Evolutionary conservation across 2,797 vertebrate genomes (phyloP), one percentile per base, ranked within the genome.

Genomic region (Chelidonichthys spinosus): DNA sequence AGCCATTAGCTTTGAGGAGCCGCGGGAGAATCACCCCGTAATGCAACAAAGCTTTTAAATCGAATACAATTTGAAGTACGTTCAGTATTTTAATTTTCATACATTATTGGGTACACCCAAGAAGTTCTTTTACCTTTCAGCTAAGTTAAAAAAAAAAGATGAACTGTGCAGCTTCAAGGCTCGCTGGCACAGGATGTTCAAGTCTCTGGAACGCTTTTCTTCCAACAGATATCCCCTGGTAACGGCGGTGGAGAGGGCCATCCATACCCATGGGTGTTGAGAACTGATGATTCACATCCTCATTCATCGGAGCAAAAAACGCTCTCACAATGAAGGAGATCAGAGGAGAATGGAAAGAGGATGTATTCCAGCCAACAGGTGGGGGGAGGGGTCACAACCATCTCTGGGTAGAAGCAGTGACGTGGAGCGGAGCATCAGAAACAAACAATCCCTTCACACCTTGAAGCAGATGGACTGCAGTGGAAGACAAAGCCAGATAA

Each of bases 401-500:
- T 73, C 44, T 47, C 47, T 49, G 40, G 7, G 61, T 7, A 53
- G 36, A 68, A 69, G 71, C 40, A 1, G 6, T 25, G 37, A 64
- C 35, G 15, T n/a, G n/a, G 4, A 71, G 42, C 58, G 2, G 25
- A 70, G 65, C 69, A 60, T 65, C 54, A 4, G 11, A 75, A 25
- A 64, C 35, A 76, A 85, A 83, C 69, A 81, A 59, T 25, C 6
- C 69, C 40, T 14, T 58, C 67, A 3, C 58, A 46, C 43, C 37
- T 47, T 68, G 46, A 46, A 59, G 55, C 80, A 88, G 84, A 84
- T 82, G 81, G 81, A 70, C 40, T 5, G 9, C 70, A 59, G 50
- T 2, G 44, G 53, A 79, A 54, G 59, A 76, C 37, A 13, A 7
- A 63, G 76, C 52, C 42, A 61, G 64, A 73, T 39, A 68, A 42